phyloP scores from a whole-genome alignment of 2,113 vertebrate genomes.

The Clarias gariepinus region DNA sequence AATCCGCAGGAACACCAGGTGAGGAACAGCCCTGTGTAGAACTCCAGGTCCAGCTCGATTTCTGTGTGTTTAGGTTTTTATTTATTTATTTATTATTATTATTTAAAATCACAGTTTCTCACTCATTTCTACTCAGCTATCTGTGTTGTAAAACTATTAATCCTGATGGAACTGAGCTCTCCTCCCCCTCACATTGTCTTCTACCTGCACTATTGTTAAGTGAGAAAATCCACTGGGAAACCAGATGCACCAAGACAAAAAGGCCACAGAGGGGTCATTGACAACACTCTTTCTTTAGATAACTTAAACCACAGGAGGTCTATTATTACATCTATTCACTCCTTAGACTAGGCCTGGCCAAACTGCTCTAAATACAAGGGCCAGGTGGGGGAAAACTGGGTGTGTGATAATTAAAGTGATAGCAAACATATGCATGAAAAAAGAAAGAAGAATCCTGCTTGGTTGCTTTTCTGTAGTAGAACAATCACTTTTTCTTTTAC shows the following conservation, averaged over 20 bases:
- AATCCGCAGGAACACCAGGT: conserved; percentile 79
- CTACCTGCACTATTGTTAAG: conserved; percentile 35
- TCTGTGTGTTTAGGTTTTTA: neutral
- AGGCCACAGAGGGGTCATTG: conserved; percentile 34
- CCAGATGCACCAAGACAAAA: conserved; percentile 44
- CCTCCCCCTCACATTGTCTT: conserved; percentile 33
- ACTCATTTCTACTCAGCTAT: neutral
- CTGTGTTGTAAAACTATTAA: neutral
- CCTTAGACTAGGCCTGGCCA: conserved; percentile 29
- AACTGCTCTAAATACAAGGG: neutral
- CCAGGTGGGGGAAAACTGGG: neutral
- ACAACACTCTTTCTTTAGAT: conserved; percentile 36
- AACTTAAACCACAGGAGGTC: conserved; percentile 47
- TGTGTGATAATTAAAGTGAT: neutral
- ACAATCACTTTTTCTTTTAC: neutral
- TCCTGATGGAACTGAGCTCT: neutral
- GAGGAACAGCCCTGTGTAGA: conserved; percentile 43
- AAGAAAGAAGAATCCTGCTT: neutral
- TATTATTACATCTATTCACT: conserved; percentile 44
- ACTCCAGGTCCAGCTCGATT: neutral
- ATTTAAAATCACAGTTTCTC: too few relatives aligned
- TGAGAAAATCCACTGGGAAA: conserved; percentile 33
- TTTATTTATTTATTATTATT: too few relatives aligned
- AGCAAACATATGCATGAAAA: neutral
- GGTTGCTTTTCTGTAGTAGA: neutral